These are phyloP conservation scores for Orestias chungarensis DNA, from an alignment of 2,797 vertebrate species.

Conservation along the genomic window DNA sequence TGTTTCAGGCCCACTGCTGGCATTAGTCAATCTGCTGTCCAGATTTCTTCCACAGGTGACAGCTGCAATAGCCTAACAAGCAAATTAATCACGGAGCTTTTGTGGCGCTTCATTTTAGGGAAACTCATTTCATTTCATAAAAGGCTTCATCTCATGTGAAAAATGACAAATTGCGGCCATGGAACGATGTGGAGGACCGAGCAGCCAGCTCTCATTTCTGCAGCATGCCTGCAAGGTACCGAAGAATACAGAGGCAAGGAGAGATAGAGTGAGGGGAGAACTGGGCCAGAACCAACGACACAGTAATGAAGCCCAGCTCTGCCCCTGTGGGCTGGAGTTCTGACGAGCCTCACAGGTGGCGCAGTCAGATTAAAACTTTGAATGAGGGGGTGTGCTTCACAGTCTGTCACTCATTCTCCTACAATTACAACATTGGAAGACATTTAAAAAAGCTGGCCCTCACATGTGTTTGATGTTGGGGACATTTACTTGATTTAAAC, in stretches of 20 bases:
- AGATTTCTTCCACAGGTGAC: constrained; percentile 89
- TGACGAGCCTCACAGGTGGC: constrained; percentile 81
- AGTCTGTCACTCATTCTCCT: constrained; percentile 75
- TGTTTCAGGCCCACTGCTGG: constrained; percentile 79
- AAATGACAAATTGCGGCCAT: constrained; percentile 85
- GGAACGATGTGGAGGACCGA: constrained; percentile 78
- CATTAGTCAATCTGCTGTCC: constrained; percentile 88
- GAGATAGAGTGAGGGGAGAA: constrained; percentile 73
- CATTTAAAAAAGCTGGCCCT: constrained; percentile 59
- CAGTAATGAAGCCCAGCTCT: constrained; percentile 79
- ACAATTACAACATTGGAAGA: constrained; percentile 64
- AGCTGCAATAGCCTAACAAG: constrained; percentile 88
- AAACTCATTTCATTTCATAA: constrained; percentile 88
- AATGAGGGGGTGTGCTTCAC: constrained; percentile 61
- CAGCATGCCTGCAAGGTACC: constrained; percentile 74
- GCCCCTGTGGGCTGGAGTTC: constrained; percentile 77
- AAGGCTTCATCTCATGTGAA: constrained; percentile 85
- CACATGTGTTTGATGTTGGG: constrained; percentile 57
- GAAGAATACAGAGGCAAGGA: constrained; percentile 70
- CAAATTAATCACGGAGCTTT: constrained; percentile 87
- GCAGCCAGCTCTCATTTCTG: constrained; percentile 74
- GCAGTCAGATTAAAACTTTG: constrained; percentile 82
- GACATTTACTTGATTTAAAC: constrained; percentile 66
- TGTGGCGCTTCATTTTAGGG: constrained; percentile 84
- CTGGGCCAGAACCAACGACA: constrained; percentile 74